phyloP scores from a whole-genome alignment of 2,888 invertebrate species.

The Ernsta delagoae region DNA sequence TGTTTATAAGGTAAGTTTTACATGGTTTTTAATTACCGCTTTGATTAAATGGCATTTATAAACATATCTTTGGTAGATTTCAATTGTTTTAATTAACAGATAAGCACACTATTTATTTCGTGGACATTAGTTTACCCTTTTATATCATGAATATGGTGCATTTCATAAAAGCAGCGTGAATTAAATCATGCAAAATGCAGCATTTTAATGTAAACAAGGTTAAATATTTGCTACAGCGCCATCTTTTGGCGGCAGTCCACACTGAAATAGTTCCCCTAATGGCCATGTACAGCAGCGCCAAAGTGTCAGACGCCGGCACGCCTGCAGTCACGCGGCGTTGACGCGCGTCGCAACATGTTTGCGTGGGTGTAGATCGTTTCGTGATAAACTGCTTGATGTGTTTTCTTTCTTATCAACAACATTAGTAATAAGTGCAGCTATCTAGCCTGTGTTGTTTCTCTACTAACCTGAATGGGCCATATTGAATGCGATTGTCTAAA shows the following conservation, averaged over 20 bases:
- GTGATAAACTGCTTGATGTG: constrained; percentile 73
- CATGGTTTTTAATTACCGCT: background rate
- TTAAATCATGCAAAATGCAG: constrained; percentile 31
- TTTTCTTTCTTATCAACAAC: constrained; percentile 70
- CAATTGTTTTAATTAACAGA: background rate
- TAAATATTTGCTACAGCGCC: constrained; percentile 50
- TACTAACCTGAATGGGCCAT: constrained; percentile 47
- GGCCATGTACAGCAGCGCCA: constrained; percentile 61
- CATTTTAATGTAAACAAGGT: constrained; percentile 43
- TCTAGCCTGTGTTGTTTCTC: constrained; percentile 52
- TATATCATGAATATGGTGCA: background rate
- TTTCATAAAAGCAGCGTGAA: background rate
- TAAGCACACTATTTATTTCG: background rate
- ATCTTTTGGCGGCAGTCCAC: constrained; percentile 54
- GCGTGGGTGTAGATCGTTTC: constrained; percentile 77
- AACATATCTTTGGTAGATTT: too few species aligned
- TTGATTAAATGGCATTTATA: background rate
- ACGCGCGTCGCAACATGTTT: constrained; percentile 79
- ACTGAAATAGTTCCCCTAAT: constrained; percentile 52
- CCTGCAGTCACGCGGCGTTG: constrained; percentile 84
- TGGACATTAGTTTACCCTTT: background rate
- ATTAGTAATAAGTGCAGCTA: constrained; percentile 57
- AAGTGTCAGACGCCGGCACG: constrained; percentile 78
- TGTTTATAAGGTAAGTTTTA: constrained; percentile 26
- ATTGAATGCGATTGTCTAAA: constrained; percentile 29